Base-by-base conservation (phyloP, 2,888 invertebrate species). In the Crocallis elinguaria region DNA sequence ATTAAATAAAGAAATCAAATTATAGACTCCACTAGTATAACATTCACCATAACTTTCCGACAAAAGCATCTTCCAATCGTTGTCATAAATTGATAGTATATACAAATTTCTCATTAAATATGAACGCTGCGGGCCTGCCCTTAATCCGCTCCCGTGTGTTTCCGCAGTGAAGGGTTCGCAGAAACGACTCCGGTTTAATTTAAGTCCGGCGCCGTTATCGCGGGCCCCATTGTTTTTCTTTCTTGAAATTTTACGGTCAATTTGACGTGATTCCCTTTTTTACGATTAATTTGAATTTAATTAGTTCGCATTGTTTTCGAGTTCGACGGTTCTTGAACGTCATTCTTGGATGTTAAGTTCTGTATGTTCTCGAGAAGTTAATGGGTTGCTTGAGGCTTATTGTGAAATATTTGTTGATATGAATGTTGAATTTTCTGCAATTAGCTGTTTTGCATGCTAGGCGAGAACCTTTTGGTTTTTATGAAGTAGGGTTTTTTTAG, bases 201-300 rank as follows among this genome's bases (percentile, higher is more conserved):
- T 88, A 89, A 88, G 88, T 86, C 88, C 77, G 68, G 77, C 77
- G 66, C 80, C 86, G 88, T 87, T 90, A 90, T 90, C 90, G 88
- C 76, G 79, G 75, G 75, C 79, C 75, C 88, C 88, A 89, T 90
- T 91, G 89, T 90, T 90, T 89, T 91, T 91, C 89, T 89, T 90
- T 88, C 80, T 82, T 76, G 79, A 84, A 88, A 87, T 87, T 90
- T 90, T 86, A 86, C 88, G 88, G 88, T 88, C 86, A 88, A 91
- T 91, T 91, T 91, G 88, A 89, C 86, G 88, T 84, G 87, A 86
- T 84, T 87, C 80, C 77, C 73, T 87, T 88, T 77, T 86, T 82
- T 76, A 79, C 86, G 82, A 85, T 86, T 86, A 88, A 88, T 86
- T 86, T 82, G 82, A 86, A 81, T 88, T 90, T 90, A 90, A 90